phyloP scores from a whole-genome alignment of 1,140 invertebrate genomes.

The Sminthurinus signatus region DNA sequence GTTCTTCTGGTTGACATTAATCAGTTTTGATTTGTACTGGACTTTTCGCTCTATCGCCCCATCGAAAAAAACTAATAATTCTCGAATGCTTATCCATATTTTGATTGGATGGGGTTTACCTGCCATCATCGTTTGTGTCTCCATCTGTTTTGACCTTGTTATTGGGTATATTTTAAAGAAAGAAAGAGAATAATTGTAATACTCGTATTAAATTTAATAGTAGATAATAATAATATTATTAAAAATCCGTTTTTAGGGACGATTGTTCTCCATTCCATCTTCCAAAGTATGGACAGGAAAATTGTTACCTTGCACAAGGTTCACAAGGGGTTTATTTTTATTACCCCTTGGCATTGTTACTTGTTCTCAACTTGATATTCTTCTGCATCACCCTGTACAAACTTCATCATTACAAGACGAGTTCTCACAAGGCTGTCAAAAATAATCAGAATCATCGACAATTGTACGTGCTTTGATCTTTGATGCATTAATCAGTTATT shows the following conservation, averaged over 20 bases:
- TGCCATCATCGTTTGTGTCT: not conserved
- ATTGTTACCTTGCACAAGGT: conserved; percentile 17
- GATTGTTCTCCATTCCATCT: conserved; percentile 10
- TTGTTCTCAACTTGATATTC: conserved; percentile 17
- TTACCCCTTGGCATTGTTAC: conserved; percentile 18
- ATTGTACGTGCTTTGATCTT: conserved; percentile 7
- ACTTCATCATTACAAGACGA: conserved; percentile 12
- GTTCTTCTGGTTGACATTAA: conserved; percentile 24
- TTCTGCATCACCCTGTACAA: conserved; percentile 18
- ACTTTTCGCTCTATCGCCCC: conserved; percentile 17
- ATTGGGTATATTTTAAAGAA: conserved; percentile 8
- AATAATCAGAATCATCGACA: not conserved
- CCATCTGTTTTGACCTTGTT: conserved; percentile 4
- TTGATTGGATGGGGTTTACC: conserved; percentile 22
- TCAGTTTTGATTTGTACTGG: conserved; percentile 28
- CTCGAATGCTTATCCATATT: conserved; percentile 7
- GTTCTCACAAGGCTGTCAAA: not conserved
- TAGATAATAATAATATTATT: not conserved
- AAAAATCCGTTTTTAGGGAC: not conserved
- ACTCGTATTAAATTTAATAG: not conserved
- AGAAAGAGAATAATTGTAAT: not conserved
- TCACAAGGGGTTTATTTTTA: conserved; percentile 17
- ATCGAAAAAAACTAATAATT: not conserved
- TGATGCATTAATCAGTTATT: too few relatives aligned
- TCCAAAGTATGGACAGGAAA: conserved; percentile 20